phyloP scores from a whole-genome alignment of 2,113 vertebrate species.

The Triplophysa rosa region DNA sequence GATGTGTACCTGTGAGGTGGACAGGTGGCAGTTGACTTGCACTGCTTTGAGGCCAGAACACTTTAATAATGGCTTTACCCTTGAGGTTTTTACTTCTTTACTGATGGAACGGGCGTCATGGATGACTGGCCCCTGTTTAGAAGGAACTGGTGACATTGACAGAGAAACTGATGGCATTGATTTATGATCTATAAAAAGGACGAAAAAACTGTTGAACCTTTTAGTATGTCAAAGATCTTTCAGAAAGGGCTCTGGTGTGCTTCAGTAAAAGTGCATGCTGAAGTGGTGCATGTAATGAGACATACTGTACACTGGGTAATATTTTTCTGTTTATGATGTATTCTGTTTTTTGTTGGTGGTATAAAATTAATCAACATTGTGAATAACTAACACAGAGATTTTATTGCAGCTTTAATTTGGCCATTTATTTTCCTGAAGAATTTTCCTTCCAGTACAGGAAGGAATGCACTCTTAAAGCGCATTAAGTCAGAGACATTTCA shows the following conservation, averaged over 20 bases:
- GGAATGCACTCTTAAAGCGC: too few relatives aligned
- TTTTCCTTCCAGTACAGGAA: too few relatives aligned
- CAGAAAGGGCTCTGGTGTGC: not conserved
- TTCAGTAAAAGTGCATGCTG: not conserved
- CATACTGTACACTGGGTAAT: not conserved
- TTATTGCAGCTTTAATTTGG: too few relatives aligned
- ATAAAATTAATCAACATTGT: too few relatives aligned
- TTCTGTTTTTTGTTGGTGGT: too few relatives aligned
- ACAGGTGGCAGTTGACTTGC: conserved; percentile 23
- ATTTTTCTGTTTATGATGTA: too few relatives aligned
- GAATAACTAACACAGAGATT: too few relatives aligned
- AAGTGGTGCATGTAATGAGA: not conserved
- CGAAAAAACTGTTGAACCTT: conserved; percentile 23
- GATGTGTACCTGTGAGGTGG: not conserved
- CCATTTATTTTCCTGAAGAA: too few relatives aligned
- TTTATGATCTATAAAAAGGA: conserved; percentile 24
- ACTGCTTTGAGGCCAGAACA: not conserved
- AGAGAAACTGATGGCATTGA: conserved; percentile 30
- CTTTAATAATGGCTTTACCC: conserved; percentile 34
- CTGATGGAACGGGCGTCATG: conserved; percentile 37
- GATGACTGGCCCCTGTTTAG: conserved; percentile 29
- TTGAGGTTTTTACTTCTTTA: conserved; percentile 33
- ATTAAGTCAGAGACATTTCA: too few relatives aligned
- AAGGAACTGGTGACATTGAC: conserved; percentile 25
- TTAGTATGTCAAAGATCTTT: not conserved